Evolutionary conservation across 2,888 invertebrate species (phyloP), one percentile per base, ranked within the genome.

Genomic region (Sepiola atlantica): DNA sequence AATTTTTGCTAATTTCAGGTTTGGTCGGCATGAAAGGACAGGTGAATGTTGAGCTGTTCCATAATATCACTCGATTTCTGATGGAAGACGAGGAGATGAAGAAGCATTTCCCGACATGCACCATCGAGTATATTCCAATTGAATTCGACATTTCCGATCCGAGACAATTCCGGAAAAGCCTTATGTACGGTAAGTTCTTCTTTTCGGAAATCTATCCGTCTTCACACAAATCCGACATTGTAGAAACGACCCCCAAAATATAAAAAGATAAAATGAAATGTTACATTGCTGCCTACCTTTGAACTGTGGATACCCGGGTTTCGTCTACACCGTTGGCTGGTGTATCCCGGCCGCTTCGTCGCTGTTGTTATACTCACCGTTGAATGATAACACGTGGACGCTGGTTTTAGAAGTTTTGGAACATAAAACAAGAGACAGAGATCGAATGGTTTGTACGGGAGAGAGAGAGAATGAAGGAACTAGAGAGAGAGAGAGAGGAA

Each of bases 111-210:
- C 77, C n/a, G 77, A 77, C 77, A 32, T 96, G 96, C 94, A 94
- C 94, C 93, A 95, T 96, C 24, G 93, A 95, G 54, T 96, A 96
- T 93, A 95, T 95, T 90, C 94, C 95, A 45, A 94, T 96, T 28
- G 95, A 95, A 92, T 96, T 96, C 93, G 96, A 96, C 94, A 95
- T 94, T 28, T 95, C 95, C 21, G 95, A 96, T 54, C 96, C 96
- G 4, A 94, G 94, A 6, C 94, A 95, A 0, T 95, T 96, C 21
- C 96, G 95, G 92, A 93, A 95, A 32, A 96, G 96, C 94, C 95
- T 96, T 0, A 95, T 95, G 10, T 94, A 95, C 92, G 96, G 96
- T 96, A 95, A 94, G 94, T 55, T 32, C 10, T 45, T 24, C 21
- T 28, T 77, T n/a, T 12, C 12, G 1, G 2, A 28, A 45, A 45